Percentiles rank a stretch among this genome's conserved stretches.
phyloP scores from a whole-genome alignment of 92 coral and sea anemone genomes.

The Siderastrea radians region DNA sequence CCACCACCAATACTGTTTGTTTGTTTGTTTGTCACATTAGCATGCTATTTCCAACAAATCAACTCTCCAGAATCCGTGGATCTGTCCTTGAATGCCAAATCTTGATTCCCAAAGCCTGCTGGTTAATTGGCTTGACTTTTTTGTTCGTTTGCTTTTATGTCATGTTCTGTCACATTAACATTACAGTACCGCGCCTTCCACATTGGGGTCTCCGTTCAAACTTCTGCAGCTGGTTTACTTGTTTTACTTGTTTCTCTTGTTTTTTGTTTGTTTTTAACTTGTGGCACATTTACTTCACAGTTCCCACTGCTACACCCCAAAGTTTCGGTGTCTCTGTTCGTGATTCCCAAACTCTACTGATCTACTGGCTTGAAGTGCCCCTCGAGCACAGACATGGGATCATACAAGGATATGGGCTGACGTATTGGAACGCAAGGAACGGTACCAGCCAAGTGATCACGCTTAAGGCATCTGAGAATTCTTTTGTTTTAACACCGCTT shows the following conservation, averaged over 20 bases:
- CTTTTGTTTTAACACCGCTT: slow-evolving; percentile 34
- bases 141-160: too few species aligned
- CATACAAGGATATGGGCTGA: slow-evolving; percentile 58
- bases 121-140: too few species aligned
- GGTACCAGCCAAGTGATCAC: slow-evolving; percentile 28
- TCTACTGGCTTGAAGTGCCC: slow-evolving; percentile 72
- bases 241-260: neutral
- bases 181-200: too few species aligned
- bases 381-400: slow-evolving; percentile 69
- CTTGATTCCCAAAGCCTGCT: too few species aligned
- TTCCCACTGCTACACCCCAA: slow-evolving; percentile 74
- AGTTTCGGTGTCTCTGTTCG: slow-evolving; percentile 27
- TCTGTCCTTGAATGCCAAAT: too few species aligned
- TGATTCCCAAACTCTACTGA: slow-evolving; percentile 61
- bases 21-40: too few species aligned
- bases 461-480: neutral
- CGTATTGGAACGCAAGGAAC: slow-evolving; percentile 32
- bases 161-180: too few species aligned
- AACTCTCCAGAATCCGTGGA: too few species aligned
- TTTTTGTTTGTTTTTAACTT: neutral
- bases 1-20: too few species aligned
- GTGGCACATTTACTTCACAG: slow-evolving; percentile 20
- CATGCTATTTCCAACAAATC: too few species aligned
- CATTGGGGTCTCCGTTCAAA: too few species aligned
- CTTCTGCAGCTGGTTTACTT: neutral